phyloP scores from a whole-genome alignment of 2,113 vertebrate genomes.

The Corythornis madagascariensis region DNA sequence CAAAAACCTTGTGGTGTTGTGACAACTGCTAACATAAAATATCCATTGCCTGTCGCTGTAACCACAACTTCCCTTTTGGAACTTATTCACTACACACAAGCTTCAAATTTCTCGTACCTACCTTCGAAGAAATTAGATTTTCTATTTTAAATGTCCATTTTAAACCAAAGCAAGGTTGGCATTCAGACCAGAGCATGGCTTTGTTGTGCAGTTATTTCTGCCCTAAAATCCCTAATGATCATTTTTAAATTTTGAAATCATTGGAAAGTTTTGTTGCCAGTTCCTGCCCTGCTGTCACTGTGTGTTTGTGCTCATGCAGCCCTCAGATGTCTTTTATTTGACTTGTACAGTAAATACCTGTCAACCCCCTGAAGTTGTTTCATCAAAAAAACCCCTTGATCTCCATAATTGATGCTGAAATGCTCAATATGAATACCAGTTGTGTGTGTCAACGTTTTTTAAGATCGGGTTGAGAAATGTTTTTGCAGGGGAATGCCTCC shows the following conservation, averaged over 20 bases:
- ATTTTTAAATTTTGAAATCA: background rate
- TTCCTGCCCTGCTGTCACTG: background rate
- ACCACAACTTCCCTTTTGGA: background rate
- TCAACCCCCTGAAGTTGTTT: conserved; percentile 7
- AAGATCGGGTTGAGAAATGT: background rate
- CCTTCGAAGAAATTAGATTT: background rate
- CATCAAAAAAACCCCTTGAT: conserved; percentile 9
- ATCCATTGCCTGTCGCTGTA: background rate
- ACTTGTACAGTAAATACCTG: conserved; percentile 57
- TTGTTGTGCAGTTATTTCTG: background rate
- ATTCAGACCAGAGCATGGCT: background rate
- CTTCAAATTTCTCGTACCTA: background rate
- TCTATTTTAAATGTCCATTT: background rate
- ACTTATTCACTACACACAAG: background rate
- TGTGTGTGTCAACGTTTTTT: conserved; percentile 10
- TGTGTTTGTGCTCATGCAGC: background rate
- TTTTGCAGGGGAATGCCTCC: background rate
- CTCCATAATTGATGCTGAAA: conserved; percentile 52
- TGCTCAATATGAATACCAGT: background rate
- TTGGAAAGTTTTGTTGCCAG: background rate
- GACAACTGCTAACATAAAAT: background rate
- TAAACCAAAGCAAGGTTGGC: background rate
- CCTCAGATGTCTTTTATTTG: conserved; percentile 41
- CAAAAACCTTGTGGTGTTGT: background rate
- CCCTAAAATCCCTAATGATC: background rate